Base-by-base conservation (phyloP, 53 echinoderm and acorn worm genomes). In the Paracentrotus lividus region DNA sequence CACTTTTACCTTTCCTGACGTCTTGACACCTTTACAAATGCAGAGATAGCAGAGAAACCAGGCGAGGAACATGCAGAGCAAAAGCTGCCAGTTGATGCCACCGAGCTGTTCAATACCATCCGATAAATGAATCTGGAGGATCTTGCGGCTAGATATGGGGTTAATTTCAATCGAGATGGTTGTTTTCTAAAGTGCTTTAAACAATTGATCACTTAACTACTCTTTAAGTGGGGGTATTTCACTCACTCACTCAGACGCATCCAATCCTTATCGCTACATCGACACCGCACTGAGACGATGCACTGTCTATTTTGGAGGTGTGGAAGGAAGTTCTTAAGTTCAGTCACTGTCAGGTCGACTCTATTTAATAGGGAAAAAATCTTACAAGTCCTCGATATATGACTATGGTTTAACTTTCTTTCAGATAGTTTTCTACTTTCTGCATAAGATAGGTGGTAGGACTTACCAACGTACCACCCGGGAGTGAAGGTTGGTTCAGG, bases 1-100 rank as follows among this genome's bases (percentile, higher is more conserved):
- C 61, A 60, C 64, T 89, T 60, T 92, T 94, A 98, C 98, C 96
- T 97, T 98, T 89, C 98, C 98, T n/a, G 97, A 94, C 64, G 92
- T 91, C 85, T 96, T 97, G 84, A 98, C 96, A 44, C 98, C 98
- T 91, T 98, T 98, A 85, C 87, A 94, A 16, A 98, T 95, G 89
- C 98, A 98, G 67, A 98, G 88, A 84, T 94, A 96, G 53, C 97
- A 96, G 49, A 98, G 85, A 34, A 97, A 84, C 98, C 98, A 98
- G 52, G 98, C 93, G 27, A 95, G 85, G 45, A 94, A 32, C 27
- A 97, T 91, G 57, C 96, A 97, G 42, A 97, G 85, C 34, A 93
- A 64, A 92, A 98, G 66, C 90, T 97, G 95, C 98, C 98, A 98
- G 93, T 98, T 98, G 56, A 98, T 84, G 66, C 94, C 95, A 21